Evolutionary conservation across 2,113 vertebrate genomes (phyloP), one percentile per base, ranked within the genome.

Genomic region (Todiramphus saurophagus): DNA sequence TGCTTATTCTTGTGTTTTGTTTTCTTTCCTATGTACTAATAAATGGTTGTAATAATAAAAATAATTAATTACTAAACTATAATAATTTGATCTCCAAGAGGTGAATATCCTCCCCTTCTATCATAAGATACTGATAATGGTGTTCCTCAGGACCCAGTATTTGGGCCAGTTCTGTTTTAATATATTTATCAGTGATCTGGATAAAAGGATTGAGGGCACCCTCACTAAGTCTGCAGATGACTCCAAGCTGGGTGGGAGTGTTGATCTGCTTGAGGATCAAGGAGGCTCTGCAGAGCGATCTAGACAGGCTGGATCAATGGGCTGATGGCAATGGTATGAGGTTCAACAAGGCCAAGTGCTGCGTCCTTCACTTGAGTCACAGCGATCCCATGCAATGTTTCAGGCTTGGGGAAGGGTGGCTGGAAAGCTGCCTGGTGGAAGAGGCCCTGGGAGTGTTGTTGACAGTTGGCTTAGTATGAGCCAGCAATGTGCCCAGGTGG

Each of bases 201-300:
- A n/a, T 0, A 3, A 62, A 11, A 18, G 11, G 19, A 73, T 62
- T 1, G 1, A 72, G 35, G 10, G n/a, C 27, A 46, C 9, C 21
- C 6, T 82, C n/a, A 16, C 11, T 48, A 39, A 31, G 43, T 69
- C 37, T 48, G 28, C n/a, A 69, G 33, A 46, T 3, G 5, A 31
- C 33, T 31, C 27, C 33, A 24, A 37, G 15, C 5, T 30, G 50
- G 13, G 33, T 0, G 1, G 63, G 8, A 56, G 7, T 37, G 15
- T 46, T 81, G 51, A 37, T 30, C 31, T 67, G 63, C 33, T 24
- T 1, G 25, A 46, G 39, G 9, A 14, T 14, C 13, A 30, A 17
- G 5, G n/a, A 44, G 31, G 31, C 10, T 67, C 14, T 55, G 2
- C 24, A 80, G 37, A n/a, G 37, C 3, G 48, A 48, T 51, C 24